Evolutionary conservation across 2,888 invertebrate genomes (phyloP).

Genomic region (Drosophila mercatorum): DNA sequence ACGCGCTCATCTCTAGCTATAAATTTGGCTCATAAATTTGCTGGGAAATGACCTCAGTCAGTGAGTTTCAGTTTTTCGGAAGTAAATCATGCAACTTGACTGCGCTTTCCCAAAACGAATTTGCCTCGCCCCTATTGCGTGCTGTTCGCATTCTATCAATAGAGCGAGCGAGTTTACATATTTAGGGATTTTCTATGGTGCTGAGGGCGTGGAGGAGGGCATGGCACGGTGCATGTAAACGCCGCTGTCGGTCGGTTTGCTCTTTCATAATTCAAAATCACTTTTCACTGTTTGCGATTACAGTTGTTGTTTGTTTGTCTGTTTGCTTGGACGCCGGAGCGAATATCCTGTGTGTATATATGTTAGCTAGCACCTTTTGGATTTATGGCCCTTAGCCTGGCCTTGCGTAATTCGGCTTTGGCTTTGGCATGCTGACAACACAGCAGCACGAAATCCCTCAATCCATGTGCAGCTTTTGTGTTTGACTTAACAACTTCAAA

Average conservation of each 20-base stretch:
- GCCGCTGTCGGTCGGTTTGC: conserved; percentile 51
- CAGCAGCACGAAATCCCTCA: conserved; percentile 14
- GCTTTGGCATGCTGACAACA: conserved; percentile 23
- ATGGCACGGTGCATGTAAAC: conserved; percentile 35
- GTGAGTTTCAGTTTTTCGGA: conserved; percentile 47
- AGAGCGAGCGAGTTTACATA: conserved; percentile 11
- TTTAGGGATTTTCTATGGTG: conserved; percentile 10
- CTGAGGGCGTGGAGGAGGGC: background rate
- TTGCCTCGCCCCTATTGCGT: background rate
- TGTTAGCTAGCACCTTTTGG: conserved; percentile 48
- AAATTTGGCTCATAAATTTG: conserved; percentile 36
- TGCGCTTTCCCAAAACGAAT: conserved; percentile 53
- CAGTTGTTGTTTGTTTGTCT: conserved; percentile 28
- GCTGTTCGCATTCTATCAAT: background rate
- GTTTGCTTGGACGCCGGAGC: conserved; percentile 29
- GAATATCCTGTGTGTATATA: conserved; percentile 15
- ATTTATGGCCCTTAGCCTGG: conserved; percentile 49
- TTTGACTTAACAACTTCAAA: conserved; percentile 29
- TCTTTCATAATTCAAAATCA: conserved; percentile 77
- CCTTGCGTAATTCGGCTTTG: conserved; percentile 19
- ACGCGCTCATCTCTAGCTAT: conserved; percentile 13
- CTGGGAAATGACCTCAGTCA: conserved; percentile 45
- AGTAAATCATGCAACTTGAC: conserved; percentile 74
- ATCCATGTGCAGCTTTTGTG: conserved; percentile 32
- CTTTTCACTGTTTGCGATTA: conserved; percentile 51